Conservation (phyloP, 2,113 vertebrate species). For the Heterotis niloticus region DNA sequence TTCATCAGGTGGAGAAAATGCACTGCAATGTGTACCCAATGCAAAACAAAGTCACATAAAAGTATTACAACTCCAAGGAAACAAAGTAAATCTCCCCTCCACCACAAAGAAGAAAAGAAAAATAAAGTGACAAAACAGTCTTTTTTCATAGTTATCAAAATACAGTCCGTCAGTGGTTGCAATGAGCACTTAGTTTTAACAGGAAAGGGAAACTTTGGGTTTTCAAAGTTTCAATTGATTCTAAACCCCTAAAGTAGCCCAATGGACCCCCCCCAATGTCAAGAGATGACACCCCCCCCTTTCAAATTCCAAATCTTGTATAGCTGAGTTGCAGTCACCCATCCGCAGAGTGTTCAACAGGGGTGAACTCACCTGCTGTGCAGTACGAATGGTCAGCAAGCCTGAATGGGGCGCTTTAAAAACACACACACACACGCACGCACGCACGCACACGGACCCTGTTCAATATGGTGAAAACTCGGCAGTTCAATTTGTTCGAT, state of each 20-base stretch:
- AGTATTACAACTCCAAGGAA: not conserved
- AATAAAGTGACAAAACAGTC: not conserved
- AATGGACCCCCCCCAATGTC: not conserved
- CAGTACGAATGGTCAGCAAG: not conserved
- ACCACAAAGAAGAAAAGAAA: constrained; percentile 24
- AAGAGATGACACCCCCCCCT: not conserved
- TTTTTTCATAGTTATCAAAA: not conserved
- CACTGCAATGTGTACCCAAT: not conserved
- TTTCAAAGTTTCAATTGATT: not conserved
- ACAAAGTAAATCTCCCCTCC: too few relatives aligned
- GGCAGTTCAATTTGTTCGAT: not conserved
- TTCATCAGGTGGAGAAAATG: not conserved
- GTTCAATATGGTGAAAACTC: not conserved
- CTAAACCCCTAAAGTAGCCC: not conserved
- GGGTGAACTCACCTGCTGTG: not conserved
- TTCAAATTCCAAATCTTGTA: not conserved
- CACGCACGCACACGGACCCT: not conserved
- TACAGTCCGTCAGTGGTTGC: not conserved
- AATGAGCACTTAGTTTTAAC: not conserved
- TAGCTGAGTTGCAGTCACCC: not conserved
- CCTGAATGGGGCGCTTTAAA: not conserved
- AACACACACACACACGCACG: not conserved
- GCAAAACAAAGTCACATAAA: not conserved
- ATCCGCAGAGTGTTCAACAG: not conserved
- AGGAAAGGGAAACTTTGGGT: not conserved